Conservation (phyloP, 1,140 invertebrate species). For the Apis florea region DNA sequence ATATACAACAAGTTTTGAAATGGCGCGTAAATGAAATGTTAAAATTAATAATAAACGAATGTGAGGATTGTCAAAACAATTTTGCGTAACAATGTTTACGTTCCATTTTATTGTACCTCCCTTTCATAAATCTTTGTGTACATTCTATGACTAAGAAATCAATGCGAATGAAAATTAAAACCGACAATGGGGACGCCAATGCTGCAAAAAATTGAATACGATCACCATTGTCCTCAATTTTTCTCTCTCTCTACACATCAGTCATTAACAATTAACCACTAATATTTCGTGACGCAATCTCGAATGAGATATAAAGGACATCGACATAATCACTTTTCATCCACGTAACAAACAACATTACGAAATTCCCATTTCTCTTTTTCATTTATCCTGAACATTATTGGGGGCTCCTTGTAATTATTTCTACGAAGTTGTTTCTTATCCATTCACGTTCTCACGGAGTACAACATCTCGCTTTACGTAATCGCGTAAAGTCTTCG, state of each 20-base stretch:
- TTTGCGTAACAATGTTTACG: too few species aligned
- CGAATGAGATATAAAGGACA: constrained; percentile 30
- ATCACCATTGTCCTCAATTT: constrained; percentile 50
- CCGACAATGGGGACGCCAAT: neutral
- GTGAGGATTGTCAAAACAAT: too few species aligned
- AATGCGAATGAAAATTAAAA: constrained; percentile 30
- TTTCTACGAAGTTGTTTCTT: constrained; percentile 6
- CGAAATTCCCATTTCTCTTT: constrained; percentile 48
- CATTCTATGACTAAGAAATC: neutral
- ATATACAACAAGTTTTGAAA: too few species aligned
- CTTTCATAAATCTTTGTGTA: neutral
- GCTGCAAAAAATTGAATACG: neutral
- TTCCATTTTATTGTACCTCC: neutral
- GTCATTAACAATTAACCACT: constrained; percentile 47
- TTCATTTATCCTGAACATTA: constrained; percentile 33
- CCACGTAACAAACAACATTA: constrained; percentile 42
- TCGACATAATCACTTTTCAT: constrained; percentile 32
- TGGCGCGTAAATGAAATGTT: too few species aligned
- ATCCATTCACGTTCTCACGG: constrained; percentile 37
- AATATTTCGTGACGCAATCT: constrained; percentile 53
- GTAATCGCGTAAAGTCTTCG: neutral
- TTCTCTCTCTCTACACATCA: neutral
- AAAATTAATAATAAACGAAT: too few species aligned
- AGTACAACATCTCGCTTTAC: neutral
- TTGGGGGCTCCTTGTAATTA: constrained; percentile 23